phyloP scores from a whole-genome alignment of 2,888 invertebrate species.

The Hartigia nigra region DNA sequence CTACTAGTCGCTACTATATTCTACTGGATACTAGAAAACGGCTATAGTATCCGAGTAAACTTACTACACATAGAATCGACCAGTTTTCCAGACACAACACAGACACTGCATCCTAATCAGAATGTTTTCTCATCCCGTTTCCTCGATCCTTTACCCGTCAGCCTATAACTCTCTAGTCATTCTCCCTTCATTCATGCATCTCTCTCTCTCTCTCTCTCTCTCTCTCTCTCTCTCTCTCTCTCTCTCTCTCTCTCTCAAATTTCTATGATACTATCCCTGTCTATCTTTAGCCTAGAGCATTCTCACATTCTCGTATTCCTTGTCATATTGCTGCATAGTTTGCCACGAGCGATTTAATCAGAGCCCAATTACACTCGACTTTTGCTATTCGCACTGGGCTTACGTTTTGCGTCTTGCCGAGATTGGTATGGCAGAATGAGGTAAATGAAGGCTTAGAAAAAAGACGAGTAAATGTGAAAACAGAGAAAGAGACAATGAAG shows the following conservation, averaged over 20 bases:
- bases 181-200: background rate
- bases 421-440: background rate
- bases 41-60: background rate
- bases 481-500: background rate
- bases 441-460: background rate
- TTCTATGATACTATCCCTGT: background rate
- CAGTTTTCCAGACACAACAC: background rate
- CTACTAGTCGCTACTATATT: background rate
- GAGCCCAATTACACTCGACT: constrained; percentile 50
- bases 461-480: background rate
- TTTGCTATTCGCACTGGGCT: background rate
- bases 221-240: no score
- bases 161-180: background rate
- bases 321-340: constrained; percentile 28
- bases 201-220: background rate
- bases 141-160: background rate
- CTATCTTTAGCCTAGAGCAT: background rate
- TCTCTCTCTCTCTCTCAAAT: background rate
- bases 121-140: background rate
- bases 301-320: background rate
- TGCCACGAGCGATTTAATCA: constrained; percentile 50
- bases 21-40: background rate
- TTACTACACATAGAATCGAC: background rate
- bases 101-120: background rate
- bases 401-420: background rate